Conservation (phyloP, 2,888 invertebrate genomes). For the Philopedon plagiatum region DNA sequence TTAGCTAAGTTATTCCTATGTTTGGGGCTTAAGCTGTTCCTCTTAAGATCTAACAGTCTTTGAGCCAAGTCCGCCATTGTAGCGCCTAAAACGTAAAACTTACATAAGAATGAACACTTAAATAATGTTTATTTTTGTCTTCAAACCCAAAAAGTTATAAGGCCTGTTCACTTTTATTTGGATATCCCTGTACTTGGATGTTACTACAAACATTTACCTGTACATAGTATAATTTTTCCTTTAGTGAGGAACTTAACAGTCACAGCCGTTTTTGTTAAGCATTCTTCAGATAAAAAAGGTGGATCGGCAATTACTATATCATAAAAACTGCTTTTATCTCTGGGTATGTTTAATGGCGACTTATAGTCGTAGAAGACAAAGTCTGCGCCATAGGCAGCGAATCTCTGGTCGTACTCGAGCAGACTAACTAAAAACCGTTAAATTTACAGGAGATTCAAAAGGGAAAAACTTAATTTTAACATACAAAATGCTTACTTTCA, state of each 20-base stretch:
- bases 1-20: slow-evolving; percentile 94
- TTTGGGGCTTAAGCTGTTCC: slow-evolving; percentile 81
- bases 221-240: slow-evolving; percentile 87
- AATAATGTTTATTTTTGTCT: too few relatives aligned
- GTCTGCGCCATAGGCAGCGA: slow-evolving; percentile 82
- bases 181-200: too few relatives aligned
- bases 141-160: too few relatives aligned
- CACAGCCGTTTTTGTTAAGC: slow-evolving; percentile 85
- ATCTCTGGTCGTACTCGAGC: slow-evolving; percentile 88
- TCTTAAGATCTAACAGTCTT: slow-evolving; percentile 75
- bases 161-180: too few relatives aligned
- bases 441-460: neutral
- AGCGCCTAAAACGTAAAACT: slow-evolving; percentile 71
- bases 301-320: slow-evolving; percentile 95
- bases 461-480: neutral
- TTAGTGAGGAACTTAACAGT: slow-evolving; percentile 82
- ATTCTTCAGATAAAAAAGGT: slow-evolving; percentile 94
- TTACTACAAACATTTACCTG: slow-evolving; percentile 75
- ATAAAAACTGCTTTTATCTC: slow-evolving; percentile 74
- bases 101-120: too few relatives aligned
- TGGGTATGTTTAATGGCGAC: slow-evolving; percentile 77
- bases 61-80: slow-evolving; percentile 82
- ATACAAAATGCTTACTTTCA: slow-evolving; percentile 53
- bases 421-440: slow-evolving; percentile 53
- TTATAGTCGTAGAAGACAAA: slow-evolving; percentile 93